A percentile compares a stretch with the other conserved stretches of the same genome.
phyloP scores from a whole-genome alignment of 1,140 invertebrate genomes.

The Calephelis virginiensis region DNA sequence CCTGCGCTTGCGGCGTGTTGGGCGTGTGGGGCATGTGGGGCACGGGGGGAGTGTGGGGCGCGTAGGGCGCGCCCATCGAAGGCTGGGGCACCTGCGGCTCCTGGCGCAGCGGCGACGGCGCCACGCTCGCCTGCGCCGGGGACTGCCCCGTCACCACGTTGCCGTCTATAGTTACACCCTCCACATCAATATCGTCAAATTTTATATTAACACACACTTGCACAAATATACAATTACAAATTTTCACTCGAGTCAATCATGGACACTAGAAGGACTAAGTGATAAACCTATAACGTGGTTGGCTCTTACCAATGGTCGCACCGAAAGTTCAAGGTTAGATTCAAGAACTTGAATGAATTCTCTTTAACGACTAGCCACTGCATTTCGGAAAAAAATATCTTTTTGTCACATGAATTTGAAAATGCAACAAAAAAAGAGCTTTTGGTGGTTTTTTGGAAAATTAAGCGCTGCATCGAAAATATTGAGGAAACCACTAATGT shows the following conservation, averaged over 20 bases:
- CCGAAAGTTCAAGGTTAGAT: neutral
- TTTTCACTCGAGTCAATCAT: too few relatives aligned
- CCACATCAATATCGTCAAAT: too few relatives aligned
- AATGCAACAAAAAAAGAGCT: neutral
- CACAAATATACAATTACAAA: too few relatives aligned
- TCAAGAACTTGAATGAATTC: neutral
- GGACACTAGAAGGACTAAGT: constrained; percentile 17
- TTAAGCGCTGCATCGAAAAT: neutral
- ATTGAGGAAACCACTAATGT: constrained; percentile 6
- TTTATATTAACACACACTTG: too few relatives aligned
- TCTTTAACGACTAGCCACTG: neutral
- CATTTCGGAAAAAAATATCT: neutral
- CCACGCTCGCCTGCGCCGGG: constrained; percentile 79
- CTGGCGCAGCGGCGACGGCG: constrained; percentile 73
- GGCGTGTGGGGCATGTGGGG: constrained; percentile 49
- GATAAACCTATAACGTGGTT: too few relatives aligned
- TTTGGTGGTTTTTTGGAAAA: neutral
- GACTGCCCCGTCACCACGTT: constrained; percentile 77
- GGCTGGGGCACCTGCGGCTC: constrained; percentile 74
- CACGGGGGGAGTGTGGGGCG: constrained; percentile 22
- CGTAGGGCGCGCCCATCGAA: constrained; percentile 75
- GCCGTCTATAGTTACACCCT: constrained; percentile 41
- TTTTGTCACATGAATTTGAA: neutral
- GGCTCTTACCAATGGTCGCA: neutral
- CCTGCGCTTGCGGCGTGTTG: constrained; percentile 41